Evolutionary conservation across 2,888 invertebrate genomes (phyloP), one percentile per base, ranked within the genome.

Genomic region (Dysmachus trigonus): DNA sequence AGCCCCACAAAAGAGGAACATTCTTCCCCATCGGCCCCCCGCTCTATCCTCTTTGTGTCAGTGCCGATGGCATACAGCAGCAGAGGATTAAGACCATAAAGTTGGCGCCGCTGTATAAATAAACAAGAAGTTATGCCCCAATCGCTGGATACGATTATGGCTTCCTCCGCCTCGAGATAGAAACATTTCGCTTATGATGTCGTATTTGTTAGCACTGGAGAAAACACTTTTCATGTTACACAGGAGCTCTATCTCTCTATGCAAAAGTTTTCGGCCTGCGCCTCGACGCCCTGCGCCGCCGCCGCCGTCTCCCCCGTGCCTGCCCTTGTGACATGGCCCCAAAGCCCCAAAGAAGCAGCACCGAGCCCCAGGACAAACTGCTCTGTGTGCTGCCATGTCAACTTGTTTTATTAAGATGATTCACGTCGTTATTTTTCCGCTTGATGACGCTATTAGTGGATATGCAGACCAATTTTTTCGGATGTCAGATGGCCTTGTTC

Each of bases 321-420:
- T 62, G 15, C 2, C 4, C 74, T 2, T 76, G 47, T 79, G 31
- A 79, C 79, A 51, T 8, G 27, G 27, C 62, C 22, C 15, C 38
- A 10, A 15, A 41, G 38, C 13, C n/a, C n/a, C n/a, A n/a, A n/a
- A 0, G 38, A 13, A 10, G 15, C 38, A 31, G 47, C 27, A 62
- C 27, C n/a, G n/a, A 41, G 41, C 8, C 27, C 27, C 79, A 47
- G 47, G 33, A 82, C 22, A 82, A 82, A 62, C 62, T 35, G 81
- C 35, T 41, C 53, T 10, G 85, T 81, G 74, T 85, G 83, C 85
- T 85, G 83, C 85, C 53, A 85, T 87, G 85, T 85, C 85, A 87
- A 79, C 83, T 85, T 81, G 83, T 81, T 87, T 87, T 87, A 87
- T 86, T 85, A 85, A 86, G 87, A 87, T 87, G 87, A 53, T 85